Evolutionary conservation across 2,888 invertebrate species (phyloP).

Genomic region (Sarcophaga caerulescens): DNA sequence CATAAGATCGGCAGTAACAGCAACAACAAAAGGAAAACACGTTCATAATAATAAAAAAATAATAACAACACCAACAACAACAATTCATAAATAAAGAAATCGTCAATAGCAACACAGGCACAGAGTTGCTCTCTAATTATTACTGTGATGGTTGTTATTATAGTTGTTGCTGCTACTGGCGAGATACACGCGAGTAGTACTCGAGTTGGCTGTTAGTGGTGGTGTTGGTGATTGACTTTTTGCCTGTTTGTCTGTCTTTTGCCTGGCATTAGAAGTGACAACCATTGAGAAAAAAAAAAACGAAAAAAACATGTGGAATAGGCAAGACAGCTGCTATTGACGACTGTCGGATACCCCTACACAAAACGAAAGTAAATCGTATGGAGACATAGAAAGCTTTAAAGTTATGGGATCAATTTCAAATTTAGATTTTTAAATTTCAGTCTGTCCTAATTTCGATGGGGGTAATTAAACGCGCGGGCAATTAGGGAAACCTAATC

Average conservation of each 20-base stretch:
- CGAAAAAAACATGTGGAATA: neutral
- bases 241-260: neutral
- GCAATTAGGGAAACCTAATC: too few relatives aligned
- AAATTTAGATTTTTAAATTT: too few relatives aligned
- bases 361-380: too few relatives aligned
- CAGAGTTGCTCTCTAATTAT: constrained; percentile 7
- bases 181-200: neutral
- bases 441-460: too few relatives aligned
- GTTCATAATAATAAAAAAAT: constrained; percentile 25
- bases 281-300: constrained; percentile 13
- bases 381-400: too few relatives aligned
- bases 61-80: constrained; percentile 2
- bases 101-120: constrained; percentile 33
- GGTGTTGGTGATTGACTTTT: constrained; percentile 35
- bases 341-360: too few relatives aligned
- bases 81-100: constrained; percentile 27
- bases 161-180: neutral
- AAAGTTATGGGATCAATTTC: too few relatives aligned
- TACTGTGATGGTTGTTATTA: constrained; percentile 17
- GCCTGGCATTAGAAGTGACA: constrained; percentile 6
- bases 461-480: too few relatives aligned
- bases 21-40: constrained; percentile 9
- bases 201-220: constrained; percentile 17
- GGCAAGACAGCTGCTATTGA: too few relatives aligned
- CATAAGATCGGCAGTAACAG: neutral